These are phyloP conservation scores for Erythrolamprus reginae DNA, from an alignment of 2,113 vertebrate genomes.

Conservation along the genomic window DNA sequence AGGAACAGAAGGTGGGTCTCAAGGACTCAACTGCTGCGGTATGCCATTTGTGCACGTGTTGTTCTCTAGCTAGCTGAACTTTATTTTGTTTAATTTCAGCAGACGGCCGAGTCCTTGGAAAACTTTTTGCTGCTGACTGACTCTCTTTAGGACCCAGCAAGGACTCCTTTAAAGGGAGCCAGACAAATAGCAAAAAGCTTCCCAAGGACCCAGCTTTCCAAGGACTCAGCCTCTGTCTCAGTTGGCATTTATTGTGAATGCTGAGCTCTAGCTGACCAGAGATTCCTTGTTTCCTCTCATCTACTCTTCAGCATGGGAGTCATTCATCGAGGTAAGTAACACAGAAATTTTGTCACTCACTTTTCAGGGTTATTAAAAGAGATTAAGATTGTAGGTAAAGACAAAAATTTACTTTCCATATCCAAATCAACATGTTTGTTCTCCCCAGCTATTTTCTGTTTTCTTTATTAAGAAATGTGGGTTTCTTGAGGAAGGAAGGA, in stretches of 20 bases:
- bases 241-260: neutral
- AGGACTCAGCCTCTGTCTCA: neutral
- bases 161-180: neutral
- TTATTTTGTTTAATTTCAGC: neutral
- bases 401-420: neutral
- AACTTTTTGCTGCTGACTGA: neutral
- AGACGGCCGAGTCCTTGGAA: neutral
- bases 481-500: neutral
- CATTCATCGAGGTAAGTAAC: neutral
- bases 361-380: neutral
- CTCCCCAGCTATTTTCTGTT: neutral
- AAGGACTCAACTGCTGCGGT: neutral
- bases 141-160: neutral
- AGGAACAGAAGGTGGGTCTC: neutral
- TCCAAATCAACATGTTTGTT: neutral
- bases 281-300: neutral
- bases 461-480: neutral
- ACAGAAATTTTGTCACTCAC: neutral
- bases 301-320: neutral
- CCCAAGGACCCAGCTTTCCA: neutral
- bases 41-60: neutral
- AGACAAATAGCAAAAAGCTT: neutral
- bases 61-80: neutral
- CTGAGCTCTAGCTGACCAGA: neutral
- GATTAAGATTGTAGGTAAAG: neutral